Base-by-base conservation (phyloP, 2,113 vertebrate species). In the Calypte anna region DNA sequence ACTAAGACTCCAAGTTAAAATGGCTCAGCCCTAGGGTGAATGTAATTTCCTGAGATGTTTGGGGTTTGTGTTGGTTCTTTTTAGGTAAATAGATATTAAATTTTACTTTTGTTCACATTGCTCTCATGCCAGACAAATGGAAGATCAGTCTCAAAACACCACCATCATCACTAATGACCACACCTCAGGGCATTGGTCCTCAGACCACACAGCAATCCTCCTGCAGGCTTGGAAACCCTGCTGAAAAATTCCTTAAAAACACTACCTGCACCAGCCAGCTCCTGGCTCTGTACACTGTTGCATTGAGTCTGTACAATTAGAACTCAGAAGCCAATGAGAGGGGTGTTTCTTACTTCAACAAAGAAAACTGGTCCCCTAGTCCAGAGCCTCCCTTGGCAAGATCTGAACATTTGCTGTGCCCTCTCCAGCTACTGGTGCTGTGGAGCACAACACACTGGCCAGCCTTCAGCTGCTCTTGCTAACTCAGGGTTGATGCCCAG, bases 231-330 rank as follows among this genome's bases (percentile, higher is more conserved):
- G 85, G 57, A 76, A 84, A 78, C 31, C 48, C 22, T 2, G 27
- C 51, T 12, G 51, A 70, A 59, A 58, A 77, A 92, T 44, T 27
- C 59, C 59, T 83, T 66, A 46, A 64, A 70, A 75, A 44, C 40
- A 55, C 62, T 54, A 19, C 27, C 74, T 27, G 51, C 4, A 40
- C n/a, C 70, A 92, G 79, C 54, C 63, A 54, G 18, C 12, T 20
- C 54, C 54, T 7, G 31, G 12, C 55, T 82, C 77, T 9, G 33
- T 17, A 40, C 30, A 30, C 18, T 27, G 1, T 0, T 61, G 55
- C 51, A 55, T 11, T 2, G 17, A 53, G 51, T 3, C 55, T 23
- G 0, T 17, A 14, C 36, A 38, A 8, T 4, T 17, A 2, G 3
- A 61, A 38, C 28, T 16, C 13, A 8, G 12, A 33, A 88, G 28